These are phyloP conservation scores for Rynchops niger DNA, from an alignment of 2,113 vertebrate species.

Conservation along the genomic window DNA sequence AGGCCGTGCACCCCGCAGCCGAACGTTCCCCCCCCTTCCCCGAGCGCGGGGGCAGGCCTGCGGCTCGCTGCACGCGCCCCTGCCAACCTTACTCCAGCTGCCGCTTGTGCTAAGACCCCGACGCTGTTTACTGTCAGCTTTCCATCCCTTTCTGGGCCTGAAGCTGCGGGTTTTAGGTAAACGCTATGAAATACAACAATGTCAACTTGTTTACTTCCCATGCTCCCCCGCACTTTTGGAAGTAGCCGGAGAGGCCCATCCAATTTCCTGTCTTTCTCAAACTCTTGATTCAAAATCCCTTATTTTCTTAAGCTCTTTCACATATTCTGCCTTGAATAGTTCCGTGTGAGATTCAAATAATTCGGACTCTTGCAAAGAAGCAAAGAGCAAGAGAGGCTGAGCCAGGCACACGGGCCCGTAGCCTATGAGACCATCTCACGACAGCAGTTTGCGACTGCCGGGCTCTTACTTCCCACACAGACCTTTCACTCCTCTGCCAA, in stretches of 20 bases:
- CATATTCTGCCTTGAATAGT: not conserved
- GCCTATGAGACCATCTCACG: accelerated
- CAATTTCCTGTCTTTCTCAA: not conserved
- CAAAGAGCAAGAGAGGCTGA: not conserved
- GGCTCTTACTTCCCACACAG: not conserved
- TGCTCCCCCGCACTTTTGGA: not conserved
- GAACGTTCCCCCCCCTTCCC: not conserved
- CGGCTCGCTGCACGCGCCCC: not conserved
- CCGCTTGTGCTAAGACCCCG: not conserved
- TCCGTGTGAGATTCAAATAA: not conserved
- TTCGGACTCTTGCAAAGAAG: not conserved
- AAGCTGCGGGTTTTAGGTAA: not conserved
- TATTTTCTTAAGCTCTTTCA: not conserved
- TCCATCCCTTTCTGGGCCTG: not conserved
- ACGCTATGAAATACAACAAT: not conserved
- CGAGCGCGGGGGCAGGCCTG: not conserved
- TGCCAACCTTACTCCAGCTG: not conserved
- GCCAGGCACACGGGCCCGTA: not conserved
- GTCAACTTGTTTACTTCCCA: not conserved
- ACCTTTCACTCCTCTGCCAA: not conserved
- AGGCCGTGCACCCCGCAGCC: not conserved
- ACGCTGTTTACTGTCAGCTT: not conserved
- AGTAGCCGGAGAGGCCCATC: not conserved
- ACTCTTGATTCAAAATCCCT: not conserved
- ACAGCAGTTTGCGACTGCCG: not conserved